phyloP scores from a whole-genome alignment of 2,888 invertebrate genomes.

The Heliconius hortense region DNA sequence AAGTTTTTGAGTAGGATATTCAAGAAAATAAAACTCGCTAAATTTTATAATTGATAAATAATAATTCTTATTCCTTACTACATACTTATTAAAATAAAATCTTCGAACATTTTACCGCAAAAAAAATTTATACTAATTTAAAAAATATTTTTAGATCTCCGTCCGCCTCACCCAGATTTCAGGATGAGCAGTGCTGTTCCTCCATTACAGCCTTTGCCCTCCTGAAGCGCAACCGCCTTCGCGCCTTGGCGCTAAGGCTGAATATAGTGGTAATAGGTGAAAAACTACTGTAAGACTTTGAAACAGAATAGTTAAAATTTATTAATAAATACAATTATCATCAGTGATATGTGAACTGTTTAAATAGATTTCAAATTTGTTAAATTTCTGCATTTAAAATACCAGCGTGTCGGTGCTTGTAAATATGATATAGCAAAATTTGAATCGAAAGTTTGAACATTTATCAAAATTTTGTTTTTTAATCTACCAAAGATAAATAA shows the following conservation, averaged over 20 bases:
- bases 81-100: neutral
- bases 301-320: neutral
- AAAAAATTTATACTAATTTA: neutral
- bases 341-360: conserved; percentile 3
- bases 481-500: conserved; percentile 24
- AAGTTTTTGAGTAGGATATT: no score
- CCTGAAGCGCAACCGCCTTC: conserved; percentile 77
- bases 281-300: neutral
- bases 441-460: neutral
- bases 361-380: neutral
- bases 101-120: neutral
- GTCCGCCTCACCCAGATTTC: conserved; percentile 67
- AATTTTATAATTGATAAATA: no score
- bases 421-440: neutral
- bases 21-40: no score
- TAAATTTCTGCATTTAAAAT: neutral
- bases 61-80: neutral
- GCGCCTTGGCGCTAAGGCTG: conserved; percentile 78
- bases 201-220: conserved; percentile 70
- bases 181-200: conserved; percentile 63
- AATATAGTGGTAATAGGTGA: neutral
- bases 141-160: conserved; percentile 57
- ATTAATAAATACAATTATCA: neutral
- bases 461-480: neutral
- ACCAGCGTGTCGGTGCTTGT: neutral